Conservation (phyloP, 2,797 vertebrate genomes). For the Iguana delicatissima region DNA sequence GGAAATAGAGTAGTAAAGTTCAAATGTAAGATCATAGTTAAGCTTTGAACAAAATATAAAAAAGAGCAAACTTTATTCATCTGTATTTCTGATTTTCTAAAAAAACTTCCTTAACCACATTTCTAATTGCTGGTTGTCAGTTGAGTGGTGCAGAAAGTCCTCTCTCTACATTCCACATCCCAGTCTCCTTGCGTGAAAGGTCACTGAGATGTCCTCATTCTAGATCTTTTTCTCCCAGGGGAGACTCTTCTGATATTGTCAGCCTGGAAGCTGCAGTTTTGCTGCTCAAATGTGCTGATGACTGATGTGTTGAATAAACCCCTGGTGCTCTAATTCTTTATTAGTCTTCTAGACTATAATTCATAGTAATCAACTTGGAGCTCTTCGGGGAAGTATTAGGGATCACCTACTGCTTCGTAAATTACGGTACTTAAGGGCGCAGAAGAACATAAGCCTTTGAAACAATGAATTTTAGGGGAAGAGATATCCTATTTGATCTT, state of each 20-base stretch:
- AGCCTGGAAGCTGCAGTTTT: neutral
- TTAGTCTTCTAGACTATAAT: neutral
- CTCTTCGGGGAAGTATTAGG: slow-evolving; percentile 9
- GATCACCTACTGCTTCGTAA: neutral
- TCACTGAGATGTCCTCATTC: neutral
- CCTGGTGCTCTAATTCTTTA: slow-evolving; percentile 9
- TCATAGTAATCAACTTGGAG: slow-evolving; percentile 23
- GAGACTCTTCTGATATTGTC: neutral
- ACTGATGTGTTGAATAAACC: neutral
- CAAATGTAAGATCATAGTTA: neutral
- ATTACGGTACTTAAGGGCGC: neutral
- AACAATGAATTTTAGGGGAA: slow-evolving; percentile 19
- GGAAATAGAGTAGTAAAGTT: neutral
- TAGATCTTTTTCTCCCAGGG: too few species aligned
- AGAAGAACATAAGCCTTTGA: slow-evolving; percentile 16
- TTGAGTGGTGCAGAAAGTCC: neutral
- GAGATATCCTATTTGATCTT: slow-evolving; percentile 19
- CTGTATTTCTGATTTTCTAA: neutral
- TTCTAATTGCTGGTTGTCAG: neutral
- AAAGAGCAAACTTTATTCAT: neutral
- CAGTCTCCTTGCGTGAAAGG: neutral
- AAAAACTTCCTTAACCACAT: neutral
- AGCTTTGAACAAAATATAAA: neutral
- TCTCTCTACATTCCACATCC: neutral
- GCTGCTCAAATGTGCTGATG: neutral